Base-by-base conservation (phyloP, 2,113 vertebrate genomes). In the Dissostichus mawsoni region DNA sequence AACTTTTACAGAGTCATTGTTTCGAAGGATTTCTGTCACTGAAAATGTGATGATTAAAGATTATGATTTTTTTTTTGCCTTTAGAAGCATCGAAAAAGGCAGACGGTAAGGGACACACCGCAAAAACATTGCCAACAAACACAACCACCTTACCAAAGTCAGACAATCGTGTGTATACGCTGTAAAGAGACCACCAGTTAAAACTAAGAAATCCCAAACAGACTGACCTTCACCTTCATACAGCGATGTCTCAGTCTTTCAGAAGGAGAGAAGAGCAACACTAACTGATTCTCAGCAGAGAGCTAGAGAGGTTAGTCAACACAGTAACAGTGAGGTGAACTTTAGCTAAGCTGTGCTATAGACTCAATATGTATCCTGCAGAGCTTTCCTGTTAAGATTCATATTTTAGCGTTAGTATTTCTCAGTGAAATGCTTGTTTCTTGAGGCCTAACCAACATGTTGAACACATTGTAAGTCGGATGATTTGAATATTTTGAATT, bases 211-310 rank as follows among this genome's bases (percentile, higher is more conserved):
- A 29, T 53, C 53, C 33, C 36, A 71, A 58, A 81, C 63, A 61
- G 1, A 33, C 65, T 64, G 45, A 61, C 62, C 52, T 67, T 66
- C 33, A 59, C 41, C 59, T 18, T 50, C 17, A 47, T 3, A 36
- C 13, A 67, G 20, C 47, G 59, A 77, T 72, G 74, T 67, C 61
- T 48, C 41, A 56, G 62, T 77, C 69, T 63, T 8, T 13, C 63
- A 56, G 52, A 58, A 23, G 18, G 20, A 11, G 7, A 13, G 33
- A 20, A 16, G 51, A 2, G 0, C 48, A n/a, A 1, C 48, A 25
- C 8, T 0, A 8, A 44, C 33, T 17, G 13, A 44, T 12, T 3
- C 3, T 44, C 59, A 11, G 59, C 45, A 61, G 57, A 50, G 33
- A 20, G 23, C n/a, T 56, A 16, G 29, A 11, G 25, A 61, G 57